These are phyloP conservation scores for Lordiphosa collinella DNA, from an alignment of 1,140 invertebrate species.

Conservation along the genomic window DNA sequence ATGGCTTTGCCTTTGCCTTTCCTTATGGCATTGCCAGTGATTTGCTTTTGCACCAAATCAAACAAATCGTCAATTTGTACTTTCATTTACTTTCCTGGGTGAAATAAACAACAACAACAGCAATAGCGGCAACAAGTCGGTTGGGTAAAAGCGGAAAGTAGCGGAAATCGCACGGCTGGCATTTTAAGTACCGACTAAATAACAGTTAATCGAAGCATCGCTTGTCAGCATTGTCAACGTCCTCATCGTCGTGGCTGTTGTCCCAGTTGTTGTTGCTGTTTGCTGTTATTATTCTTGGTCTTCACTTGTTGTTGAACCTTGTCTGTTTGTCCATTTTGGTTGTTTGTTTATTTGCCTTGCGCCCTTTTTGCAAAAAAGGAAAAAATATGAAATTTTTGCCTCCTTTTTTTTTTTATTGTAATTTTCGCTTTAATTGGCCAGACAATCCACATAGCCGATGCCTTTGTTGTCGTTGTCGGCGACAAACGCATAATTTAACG, in stretches of 20 bases:
- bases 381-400: conserved; percentile 5
- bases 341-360: conserved; percentile 58
- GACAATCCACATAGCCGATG: conserved; percentile 15
- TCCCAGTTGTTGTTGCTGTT: conserved; percentile 26
- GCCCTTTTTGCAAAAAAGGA: conserved; percentile 39
- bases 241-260: conserved; percentile 45
- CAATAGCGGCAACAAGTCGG: too few relatives aligned
- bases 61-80: conserved; percentile 76
- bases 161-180: conserved; percentile 67
- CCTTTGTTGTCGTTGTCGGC: conserved; percentile 11
- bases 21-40: conserved; percentile 27
- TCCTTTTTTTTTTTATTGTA: conserved; percentile 47
- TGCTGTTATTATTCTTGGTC: conserved; percentile 30
- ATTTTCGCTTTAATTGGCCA: conserved; percentile 56
- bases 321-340: conserved; percentile 37
- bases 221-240: conserved; percentile 33
- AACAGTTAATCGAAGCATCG: conserved; percentile 71
- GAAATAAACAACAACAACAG: conserved; percentile 15
- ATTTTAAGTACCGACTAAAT: conserved; percentile 72
- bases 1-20: conserved; percentile 7
- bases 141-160: background rate
- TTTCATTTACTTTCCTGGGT: conserved; percentile 68
- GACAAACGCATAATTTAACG: conserved; percentile 31
- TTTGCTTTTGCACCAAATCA: conserved; percentile 64
- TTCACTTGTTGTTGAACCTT: conserved; percentile 43